These are phyloP conservation scores for Plebejus anna DNA, from an alignment of 2,888 invertebrate species.

Conservation along the genomic window DNA sequence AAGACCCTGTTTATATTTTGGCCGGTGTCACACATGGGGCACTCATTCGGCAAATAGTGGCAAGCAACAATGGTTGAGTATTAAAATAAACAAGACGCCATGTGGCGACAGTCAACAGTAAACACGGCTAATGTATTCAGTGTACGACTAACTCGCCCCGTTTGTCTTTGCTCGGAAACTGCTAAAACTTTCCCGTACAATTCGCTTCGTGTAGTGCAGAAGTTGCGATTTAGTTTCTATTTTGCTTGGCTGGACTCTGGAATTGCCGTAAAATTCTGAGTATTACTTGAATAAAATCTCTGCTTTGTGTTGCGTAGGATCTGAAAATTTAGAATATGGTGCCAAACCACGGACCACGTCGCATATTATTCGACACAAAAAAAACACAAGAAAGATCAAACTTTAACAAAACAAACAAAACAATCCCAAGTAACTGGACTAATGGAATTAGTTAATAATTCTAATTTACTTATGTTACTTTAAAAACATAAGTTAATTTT, in stretches of 20 bases:
- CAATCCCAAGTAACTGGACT: no score
- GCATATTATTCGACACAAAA: no score
- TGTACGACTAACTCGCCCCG: conserved; percentile 36
- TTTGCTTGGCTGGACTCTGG: background rate
- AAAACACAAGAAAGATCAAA: no score
- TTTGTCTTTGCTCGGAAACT: conserved; percentile 21
- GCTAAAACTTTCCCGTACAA: background rate
- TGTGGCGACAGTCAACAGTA: conserved; percentile 69
- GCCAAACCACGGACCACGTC: no score
- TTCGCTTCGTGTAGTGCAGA: background rate
- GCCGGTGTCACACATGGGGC: conserved; percentile 55
- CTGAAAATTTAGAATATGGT: no score
- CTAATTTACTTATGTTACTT: no score
- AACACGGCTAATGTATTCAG: conserved; percentile 72
- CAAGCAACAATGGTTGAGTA: conserved; percentile 74
- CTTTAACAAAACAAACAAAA: no score
- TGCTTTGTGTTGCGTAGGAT: no score
- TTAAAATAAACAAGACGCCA: conserved; percentile 78
- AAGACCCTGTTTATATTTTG: conserved; percentile 23
- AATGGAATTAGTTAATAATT: no score
- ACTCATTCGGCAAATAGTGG: conserved; percentile 65
- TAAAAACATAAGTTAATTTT: no score
- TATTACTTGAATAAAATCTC: no score
- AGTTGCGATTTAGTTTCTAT: conserved; percentile 16
- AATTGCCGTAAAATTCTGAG: background rate